A percentile compares a stretch with the other conserved stretches of the same genome.
Evolutionary conservation across 2,888 invertebrate species (phyloP).

Genomic region (Macropis europaea): DNA sequence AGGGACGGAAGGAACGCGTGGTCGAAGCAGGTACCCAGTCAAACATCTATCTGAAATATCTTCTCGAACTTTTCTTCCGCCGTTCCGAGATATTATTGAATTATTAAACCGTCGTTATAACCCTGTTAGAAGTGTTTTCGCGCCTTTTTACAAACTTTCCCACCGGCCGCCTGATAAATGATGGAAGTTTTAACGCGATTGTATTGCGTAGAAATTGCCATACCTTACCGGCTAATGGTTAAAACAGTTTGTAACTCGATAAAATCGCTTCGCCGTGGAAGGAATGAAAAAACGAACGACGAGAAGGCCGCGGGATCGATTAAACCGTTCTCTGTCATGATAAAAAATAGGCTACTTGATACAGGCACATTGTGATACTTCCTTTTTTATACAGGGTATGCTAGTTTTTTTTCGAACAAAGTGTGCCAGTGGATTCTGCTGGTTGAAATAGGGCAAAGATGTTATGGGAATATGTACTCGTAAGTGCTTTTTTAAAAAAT

Average conservation of each 20-base stretch:
- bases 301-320: too few relatives aligned
- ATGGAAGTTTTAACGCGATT: slow-evolving; percentile 21
- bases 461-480: too few relatives aligned
- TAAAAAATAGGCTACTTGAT: too few relatives aligned
- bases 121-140: slow-evolving; percentile 25
- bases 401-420: too few relatives aligned
- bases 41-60: slow-evolving; percentile 64
- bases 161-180: slow-evolving; percentile 30
- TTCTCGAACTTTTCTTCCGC: slow-evolving; percentile 54
- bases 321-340: too few relatives aligned
- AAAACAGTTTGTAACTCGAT: slow-evolving; percentile 1
- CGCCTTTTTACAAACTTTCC: slow-evolving; percentile 6
- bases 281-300: too few relatives aligned
- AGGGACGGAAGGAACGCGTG: slow-evolving; percentile 13
- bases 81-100: slow-evolving; percentile 57
- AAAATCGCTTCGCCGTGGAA: background rate
- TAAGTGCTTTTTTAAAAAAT: too few relatives aligned
- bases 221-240: background rate
- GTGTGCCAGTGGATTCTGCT: too few relatives aligned
- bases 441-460: too few relatives aligned
- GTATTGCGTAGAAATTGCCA: slow-evolving; percentile 18
- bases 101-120: slow-evolving; percentile 57
- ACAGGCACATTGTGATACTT: too few relatives aligned
- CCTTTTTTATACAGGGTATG: too few relatives aligned
- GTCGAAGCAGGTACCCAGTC: slow-evolving; percentile 50